Evolutionary conservation across 2,888 invertebrate species (phyloP), one percentile per base, ranked within the genome.

Genomic region (Chalcosyrphus nemorum): DNA sequence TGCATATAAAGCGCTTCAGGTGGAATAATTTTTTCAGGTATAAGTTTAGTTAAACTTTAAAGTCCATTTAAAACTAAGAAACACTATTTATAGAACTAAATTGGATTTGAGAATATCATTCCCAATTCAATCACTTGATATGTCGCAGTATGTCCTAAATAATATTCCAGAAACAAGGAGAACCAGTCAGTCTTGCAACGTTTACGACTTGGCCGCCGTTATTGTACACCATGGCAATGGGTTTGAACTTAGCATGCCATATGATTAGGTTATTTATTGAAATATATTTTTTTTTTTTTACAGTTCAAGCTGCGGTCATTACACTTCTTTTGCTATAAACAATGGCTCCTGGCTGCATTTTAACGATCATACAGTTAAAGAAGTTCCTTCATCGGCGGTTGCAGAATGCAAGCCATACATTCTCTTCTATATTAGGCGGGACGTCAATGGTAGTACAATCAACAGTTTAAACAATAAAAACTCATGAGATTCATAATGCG

Each of bases 321-420:
- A 97, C 92, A 96, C 96, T 72, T 95, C 96, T 82, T 96, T 95
- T 92, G 96, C 96, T 54, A 94, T 94, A 87, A 95, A 95, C 92
- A 95, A 95, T 87, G 94, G 94, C 57, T 94, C 94, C 87, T 97
- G 96, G 97, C 95, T 95, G 92, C 96, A 96, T 91, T 97, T 96
- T 93, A 96, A 97, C 92, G 97, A 97, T 92, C 95, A 96, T 88
- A 94, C 94, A 0, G 96, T 97, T n/a, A 94, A 95, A 38, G 88
- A 89, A 77, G 88, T 89, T 19, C 66, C 84, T n/a, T 93, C 94
- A 19, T 93, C 94, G 52, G 93, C 94, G 0, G 96, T 97, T 57
- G 94, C 94, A 15, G 93, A 94, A 87, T 96, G 96, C 92, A 96
- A 96, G 92, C 96, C 96, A 13, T 97, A 97, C 93, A 96, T 97